A percentile compares a stretch with the other conserved stretches of the same genome.
Evolutionary conservation across 2,888 invertebrate species (phyloP).

Genomic region (Aporophyla lueneburgensis): DNA sequence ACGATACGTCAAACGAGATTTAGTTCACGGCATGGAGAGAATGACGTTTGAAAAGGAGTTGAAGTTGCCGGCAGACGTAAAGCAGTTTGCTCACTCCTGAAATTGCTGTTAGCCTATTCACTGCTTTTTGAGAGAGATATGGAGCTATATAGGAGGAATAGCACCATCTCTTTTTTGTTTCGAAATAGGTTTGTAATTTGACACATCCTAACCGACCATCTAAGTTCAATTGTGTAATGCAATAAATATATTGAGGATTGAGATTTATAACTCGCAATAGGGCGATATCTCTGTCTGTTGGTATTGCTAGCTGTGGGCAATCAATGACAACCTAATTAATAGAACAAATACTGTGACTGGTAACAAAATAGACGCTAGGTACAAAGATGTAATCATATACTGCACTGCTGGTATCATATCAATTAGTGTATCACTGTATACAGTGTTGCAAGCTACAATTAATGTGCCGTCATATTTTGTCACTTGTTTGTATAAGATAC

Average conservation of each 20-base stretch:
- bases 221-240: background rate
- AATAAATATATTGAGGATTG: background rate
- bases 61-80: too few relatives aligned
- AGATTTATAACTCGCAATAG: background rate
- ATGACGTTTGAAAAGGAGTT: background rate
- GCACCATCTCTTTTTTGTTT: background rate
- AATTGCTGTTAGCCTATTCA: background rate
- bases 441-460: background rate
- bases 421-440: background rate
- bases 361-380: background rate
- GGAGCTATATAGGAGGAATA: background rate
- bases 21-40: background rate
- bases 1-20: constrained; percentile 8
- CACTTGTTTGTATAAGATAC: background rate
- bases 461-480: background rate
- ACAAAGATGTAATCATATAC: background rate
- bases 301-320: background rate
- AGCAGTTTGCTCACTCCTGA: background rate
- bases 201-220: background rate
- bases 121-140: background rate
- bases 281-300: background rate
- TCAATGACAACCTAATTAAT: background rate
- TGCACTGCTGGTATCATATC: background rate
- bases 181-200: background rate
- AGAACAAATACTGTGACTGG: background rate